A percentile compares a stretch with the other conserved stretches of the same genome.
Conservation (phyloP, 2,113 vertebrate species). For the Thalassoma bifasciatum region DNA sequence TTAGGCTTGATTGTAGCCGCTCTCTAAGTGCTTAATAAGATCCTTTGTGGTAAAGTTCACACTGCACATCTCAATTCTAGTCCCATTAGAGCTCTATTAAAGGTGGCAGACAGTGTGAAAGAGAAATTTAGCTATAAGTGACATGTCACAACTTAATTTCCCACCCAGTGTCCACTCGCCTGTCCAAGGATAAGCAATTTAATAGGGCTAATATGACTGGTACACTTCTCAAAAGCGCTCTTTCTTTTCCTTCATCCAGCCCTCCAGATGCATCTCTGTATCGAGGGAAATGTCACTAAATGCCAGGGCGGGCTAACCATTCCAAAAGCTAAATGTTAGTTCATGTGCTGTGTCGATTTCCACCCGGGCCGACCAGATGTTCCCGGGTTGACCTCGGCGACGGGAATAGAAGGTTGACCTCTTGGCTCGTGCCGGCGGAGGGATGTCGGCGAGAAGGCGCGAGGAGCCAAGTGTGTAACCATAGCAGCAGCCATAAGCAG, state of each 20-base stretch:
- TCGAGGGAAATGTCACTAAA: constrained; percentile 81
- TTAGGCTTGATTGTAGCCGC: neutral
- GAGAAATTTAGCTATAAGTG: constrained; percentile 36
- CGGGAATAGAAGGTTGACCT: constrained; percentile 35
- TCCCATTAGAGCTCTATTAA: constrained; percentile 46
- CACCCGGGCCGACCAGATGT: constrained; percentile 61
- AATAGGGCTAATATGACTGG: constrained; percentile 55
- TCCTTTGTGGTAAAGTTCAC: constrained; percentile 5
- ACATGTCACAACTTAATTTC: constrained; percentile 43
- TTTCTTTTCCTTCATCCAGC: constrained; percentile 18
- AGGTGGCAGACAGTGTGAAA: constrained; percentile 28
- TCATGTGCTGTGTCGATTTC: constrained; percentile 70
- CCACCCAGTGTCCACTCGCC: constrained; percentile 35
- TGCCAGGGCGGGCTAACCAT: constrained; percentile 72
- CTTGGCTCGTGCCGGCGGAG: constrained; percentile 21
- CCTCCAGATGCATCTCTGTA: constrained; percentile 60
- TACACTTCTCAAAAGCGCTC: constrained; percentile 17
- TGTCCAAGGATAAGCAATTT: constrained; percentile 39
- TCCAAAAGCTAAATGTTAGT: constrained; percentile 80
- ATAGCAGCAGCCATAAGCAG: no score
- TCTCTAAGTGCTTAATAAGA: neutral
- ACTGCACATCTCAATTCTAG: constrained; percentile 11
- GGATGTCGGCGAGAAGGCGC: neutral
- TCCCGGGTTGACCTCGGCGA: constrained; percentile 48
- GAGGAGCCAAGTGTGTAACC: neutral